Evolutionary conservation across 2,797 vertebrate genomes (phyloP), one percentile per base, ranked within the genome.

Genomic region (Cossypha caffra): DNA sequence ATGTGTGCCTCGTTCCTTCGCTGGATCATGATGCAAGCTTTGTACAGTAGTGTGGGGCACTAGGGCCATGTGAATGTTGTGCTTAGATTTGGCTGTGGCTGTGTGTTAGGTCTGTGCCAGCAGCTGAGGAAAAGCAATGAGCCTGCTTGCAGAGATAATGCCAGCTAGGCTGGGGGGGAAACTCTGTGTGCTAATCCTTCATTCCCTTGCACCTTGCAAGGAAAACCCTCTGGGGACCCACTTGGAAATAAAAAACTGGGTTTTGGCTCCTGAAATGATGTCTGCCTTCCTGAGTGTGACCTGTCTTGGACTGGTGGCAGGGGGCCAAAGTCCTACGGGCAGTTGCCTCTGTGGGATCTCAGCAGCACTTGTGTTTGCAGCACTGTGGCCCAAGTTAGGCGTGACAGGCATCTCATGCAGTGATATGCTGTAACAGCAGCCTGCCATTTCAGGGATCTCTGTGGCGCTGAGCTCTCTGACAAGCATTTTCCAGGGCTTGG

Each of bases 1-100:
- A 20, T 0, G 0, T 26, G 31, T 48, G 64, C 31, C n/a, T 75
- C 0, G 0, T 94, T 51, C 42, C 26, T 75, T 61, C 50, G 15
- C 62, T 42, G 9, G 31, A 17, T 76, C 19, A 5, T 7, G 25
- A 11, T 8, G 25, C 52, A 55, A 59, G 26, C 43, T 86, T 80
- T 80, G 52, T 73, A 78, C 50, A 64, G 73, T 42, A 42, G 13
- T n/a, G 45, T 19, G n/a, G 48, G 33, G 51, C 62, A 42, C 11
- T 31, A 57, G 77, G 63, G 57, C 69, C 61, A 11, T 2, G 1
- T 57, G 37, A 11, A 6, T 5, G 2, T 43, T 26, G 26, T 67
- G 50, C 28, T 48, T 48, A 6, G 26, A 23, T 61, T 95, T 93
- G 77, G n/a, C 87, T 45, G 0, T 93, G 77, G n/a, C 87, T 45